Conservation (phyloP, 2,888 invertebrate species). For the Hydrotaea diabolus region DNA sequence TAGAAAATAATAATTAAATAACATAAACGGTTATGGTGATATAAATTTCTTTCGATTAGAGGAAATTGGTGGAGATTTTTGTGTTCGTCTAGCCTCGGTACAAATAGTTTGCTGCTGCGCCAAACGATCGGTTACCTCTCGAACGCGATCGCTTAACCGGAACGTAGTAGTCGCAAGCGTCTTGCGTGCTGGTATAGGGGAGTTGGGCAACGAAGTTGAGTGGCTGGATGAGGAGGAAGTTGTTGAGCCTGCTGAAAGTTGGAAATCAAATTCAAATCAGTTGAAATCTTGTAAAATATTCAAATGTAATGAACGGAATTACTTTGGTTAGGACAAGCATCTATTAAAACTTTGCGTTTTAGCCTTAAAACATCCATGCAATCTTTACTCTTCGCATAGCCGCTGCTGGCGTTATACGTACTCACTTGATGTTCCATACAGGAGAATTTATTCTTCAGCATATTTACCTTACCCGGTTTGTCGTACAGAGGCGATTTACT, state of each 20-base stretch:
- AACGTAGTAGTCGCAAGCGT: conserved; percentile 76
- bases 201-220: conserved; percentile 80
- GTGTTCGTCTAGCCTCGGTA: conserved; percentile 66
- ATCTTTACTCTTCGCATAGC: conserved; percentile 63
- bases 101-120: conserved; percentile 78
- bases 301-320: conserved; percentile 52
- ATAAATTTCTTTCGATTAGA: conserved; percentile 55
- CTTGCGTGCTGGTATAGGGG: conserved; percentile 75
- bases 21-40: conserved; percentile 39
- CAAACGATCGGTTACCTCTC: conserved; percentile 81
- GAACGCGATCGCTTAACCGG: conserved; percentile 81
- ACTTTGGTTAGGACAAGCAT: conserved; percentile 73
- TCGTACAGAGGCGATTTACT: conserved; percentile 73
- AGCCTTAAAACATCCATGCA: conserved; percentile 70
- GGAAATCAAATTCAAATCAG: not conserved
- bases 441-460: conserved; percentile 78
- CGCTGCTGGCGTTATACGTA: conserved; percentile 59
- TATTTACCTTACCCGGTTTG: conserved; percentile 78
- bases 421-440: conserved; percentile 63
- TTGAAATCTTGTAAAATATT: not conserved
- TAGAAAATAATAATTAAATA: conserved; percentile 31
- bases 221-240: conserved; percentile 67
- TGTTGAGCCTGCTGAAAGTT: conserved; percentile 64
- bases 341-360: conserved; percentile 70
- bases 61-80: conserved; percentile 60